These are phyloP conservation scores for Eurypyga helias DNA, from an alignment of 2,113 vertebrate genomes.

Conservation along the genomic window DNA sequence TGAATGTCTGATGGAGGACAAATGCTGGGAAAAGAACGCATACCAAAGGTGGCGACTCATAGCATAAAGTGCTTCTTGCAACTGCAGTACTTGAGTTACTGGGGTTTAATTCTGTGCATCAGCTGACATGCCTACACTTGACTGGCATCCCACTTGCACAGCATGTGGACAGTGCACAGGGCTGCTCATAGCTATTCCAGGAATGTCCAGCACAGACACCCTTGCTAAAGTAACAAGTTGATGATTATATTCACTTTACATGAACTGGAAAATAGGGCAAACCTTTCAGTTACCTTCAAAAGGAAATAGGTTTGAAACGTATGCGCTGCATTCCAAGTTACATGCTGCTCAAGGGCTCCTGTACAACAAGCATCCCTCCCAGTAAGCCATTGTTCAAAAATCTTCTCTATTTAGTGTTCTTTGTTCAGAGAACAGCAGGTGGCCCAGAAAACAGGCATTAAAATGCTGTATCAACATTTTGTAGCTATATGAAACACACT, in stretches of 20 bases:
- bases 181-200: slow-evolving; percentile 38
- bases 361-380: neutral
- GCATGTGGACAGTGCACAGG: neutral
- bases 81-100: neutral
- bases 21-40: neutral
- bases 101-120: neutral
- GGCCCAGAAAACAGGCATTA: neutral
- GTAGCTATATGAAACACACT: neutral
- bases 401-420: neutral
- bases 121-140: neutral
- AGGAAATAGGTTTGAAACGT: slow-evolving; percentile 31
- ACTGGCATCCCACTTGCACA: neutral
- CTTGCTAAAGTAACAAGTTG: slow-evolving; percentile 15
- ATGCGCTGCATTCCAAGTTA: neutral
- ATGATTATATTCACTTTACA: slow-evolving; percentile 2
- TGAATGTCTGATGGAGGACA: neutral
- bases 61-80: neutral
- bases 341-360: slow-evolving; percentile 4
- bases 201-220: slow-evolving; percentile 58
- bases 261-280: slow-evolving; percentile 10
- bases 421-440: neutral
- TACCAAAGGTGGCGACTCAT: neutral
- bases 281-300: slow-evolving; percentile 35
- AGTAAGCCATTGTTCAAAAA: slow-evolving; percentile 24
- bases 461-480: neutral